These are phyloP conservation scores for Axis porcinus DNA, from an alignment of 2,113 vertebrate genomes.

Conservation along the genomic window DNA sequence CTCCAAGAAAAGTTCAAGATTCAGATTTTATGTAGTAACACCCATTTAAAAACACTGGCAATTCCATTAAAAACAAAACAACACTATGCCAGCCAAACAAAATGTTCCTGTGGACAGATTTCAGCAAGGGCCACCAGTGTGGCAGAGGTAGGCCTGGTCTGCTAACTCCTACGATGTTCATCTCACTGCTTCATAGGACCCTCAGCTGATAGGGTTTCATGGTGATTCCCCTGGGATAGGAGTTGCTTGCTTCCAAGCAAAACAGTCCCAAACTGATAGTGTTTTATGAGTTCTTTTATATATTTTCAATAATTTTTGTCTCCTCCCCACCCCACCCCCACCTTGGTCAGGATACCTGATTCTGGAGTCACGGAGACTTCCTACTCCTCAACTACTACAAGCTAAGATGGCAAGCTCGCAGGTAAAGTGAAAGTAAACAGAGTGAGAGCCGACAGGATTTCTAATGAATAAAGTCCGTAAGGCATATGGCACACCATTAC, in stretches of 20 bases:
- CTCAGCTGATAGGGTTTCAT: background rate
- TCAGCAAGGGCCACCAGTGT: background rate
- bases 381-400: background rate
- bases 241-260: background rate
- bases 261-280: background rate
- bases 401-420: background rate
- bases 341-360: background rate
- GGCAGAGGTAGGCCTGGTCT: background rate
- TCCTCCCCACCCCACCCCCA: background rate
- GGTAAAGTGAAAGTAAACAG: constrained; percentile 22
- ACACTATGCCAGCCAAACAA: background rate
- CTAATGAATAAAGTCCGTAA: background rate
- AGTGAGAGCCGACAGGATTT: background rate
- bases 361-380: background rate
- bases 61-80: constrained; percentile 39
- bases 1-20: background rate
- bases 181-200: background rate
- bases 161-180: background rate
- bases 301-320: background rate
- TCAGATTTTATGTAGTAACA: background rate
- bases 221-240: background rate
- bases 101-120: background rate
- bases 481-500: background rate
- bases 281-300: background rate
- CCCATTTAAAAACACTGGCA: background rate